A percentile compares a stretch with the other conserved stretches of the same genome.
Conservation (phyloP, 2,113 vertebrate species). For the Stomatorhinus ivindoensis region DNA sequence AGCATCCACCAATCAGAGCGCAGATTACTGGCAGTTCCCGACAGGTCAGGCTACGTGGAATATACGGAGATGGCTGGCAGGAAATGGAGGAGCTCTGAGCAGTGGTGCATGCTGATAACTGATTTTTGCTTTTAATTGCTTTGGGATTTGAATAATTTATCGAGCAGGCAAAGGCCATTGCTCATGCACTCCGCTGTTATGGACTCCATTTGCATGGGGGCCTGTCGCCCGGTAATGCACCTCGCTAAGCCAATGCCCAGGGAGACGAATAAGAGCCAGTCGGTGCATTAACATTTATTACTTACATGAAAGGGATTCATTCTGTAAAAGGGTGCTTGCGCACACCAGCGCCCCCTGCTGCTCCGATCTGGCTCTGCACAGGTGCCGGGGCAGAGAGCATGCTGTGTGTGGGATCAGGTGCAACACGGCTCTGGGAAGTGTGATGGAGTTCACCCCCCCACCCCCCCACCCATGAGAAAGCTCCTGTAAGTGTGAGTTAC, state of each 20-base stretch:
- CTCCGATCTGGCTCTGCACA: neutral
- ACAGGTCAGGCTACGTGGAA: neutral
- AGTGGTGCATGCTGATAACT: slow-evolving; percentile 44
- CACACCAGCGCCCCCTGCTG: neutral
- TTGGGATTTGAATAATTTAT: slow-evolving; percentile 66
- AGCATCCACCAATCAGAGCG: neutral
- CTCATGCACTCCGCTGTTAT: slow-evolving; percentile 8
- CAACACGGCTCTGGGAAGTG: neutral
- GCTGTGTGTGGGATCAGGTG: neutral
- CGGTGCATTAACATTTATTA: slow-evolving; percentile 16
- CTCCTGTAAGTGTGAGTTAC: neutral
- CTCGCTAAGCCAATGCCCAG: slow-evolving; percentile 9
- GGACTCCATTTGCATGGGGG: slow-evolving; percentile 10
- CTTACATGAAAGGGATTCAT: slow-evolving; percentile 5
- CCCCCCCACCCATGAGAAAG: neutral
- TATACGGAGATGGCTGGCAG: slow-evolving; percentile 27
- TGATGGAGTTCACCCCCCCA: neutral
- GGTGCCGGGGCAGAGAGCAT: neutral
- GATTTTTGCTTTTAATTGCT: slow-evolving; percentile 58
- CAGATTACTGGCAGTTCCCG: neutral
- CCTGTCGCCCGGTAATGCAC: slow-evolving; percentile 1
- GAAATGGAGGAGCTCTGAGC: slow-evolving; percentile 35
- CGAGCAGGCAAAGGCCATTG: slow-evolving; percentile 46
- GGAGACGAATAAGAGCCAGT: neutral
- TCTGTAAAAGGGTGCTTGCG: neutral